Percentiles rank a stretch among this genome's conserved stretches.
Conservation (phyloP, 2,888 invertebrate species). For the Euplexia lucipara region DNA sequence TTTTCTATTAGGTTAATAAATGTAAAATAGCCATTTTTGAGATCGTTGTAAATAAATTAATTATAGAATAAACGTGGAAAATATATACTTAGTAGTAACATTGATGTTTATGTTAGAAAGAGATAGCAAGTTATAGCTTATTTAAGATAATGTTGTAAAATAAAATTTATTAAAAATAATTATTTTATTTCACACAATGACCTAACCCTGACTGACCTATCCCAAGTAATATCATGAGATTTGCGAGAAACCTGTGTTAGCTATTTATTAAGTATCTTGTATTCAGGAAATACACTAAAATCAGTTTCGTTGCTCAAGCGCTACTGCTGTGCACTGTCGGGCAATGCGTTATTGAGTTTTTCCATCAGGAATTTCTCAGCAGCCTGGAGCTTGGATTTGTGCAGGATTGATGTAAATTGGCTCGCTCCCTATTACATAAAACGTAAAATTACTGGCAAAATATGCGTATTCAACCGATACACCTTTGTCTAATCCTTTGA, state of each 20-base stretch:
- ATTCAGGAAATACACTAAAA: no score
- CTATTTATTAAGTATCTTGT: neutral
- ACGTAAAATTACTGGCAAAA: no score
- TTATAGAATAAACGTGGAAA: constrained; percentile 63
- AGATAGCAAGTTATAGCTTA: constrained; percentile 63
- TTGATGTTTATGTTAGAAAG: constrained; percentile 77
- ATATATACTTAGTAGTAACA: constrained; percentile 66
- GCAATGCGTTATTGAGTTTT: no score
- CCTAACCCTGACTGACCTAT: neutral
- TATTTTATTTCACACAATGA: constrained; percentile 16
- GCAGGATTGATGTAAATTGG: no score
- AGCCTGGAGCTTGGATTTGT: no score
- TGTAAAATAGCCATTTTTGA: constrained; percentile 54
- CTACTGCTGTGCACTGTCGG: no score
- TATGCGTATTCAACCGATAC: no score
- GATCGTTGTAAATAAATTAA: constrained; percentile 68
- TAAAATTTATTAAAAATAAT: constrained; percentile 70
- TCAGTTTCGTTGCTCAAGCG: no score
- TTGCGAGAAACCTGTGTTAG: neutral
- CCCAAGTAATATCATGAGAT: neutral
- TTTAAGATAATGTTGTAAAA: constrained; percentile 75
- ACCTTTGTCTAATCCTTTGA: no score
- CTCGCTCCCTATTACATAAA: no score
- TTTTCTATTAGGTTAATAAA: constrained; percentile 36
- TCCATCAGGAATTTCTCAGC: no score